Conservation (phyloP, 2,888 invertebrate species). For the Melieria omissa region DNA sequence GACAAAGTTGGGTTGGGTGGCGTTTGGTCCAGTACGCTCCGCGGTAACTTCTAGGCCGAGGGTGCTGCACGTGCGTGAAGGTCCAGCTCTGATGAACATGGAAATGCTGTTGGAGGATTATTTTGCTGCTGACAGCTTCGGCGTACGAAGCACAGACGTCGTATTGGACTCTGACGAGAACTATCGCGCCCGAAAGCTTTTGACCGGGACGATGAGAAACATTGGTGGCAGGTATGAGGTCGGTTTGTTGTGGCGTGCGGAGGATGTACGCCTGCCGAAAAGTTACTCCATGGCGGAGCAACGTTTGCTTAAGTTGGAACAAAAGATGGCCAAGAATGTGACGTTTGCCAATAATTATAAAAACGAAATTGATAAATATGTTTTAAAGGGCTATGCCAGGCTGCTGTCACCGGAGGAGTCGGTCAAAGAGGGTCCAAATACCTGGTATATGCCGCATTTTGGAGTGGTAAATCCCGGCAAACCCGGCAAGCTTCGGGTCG, state of each 20-base stretch:
- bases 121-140: conserved; percentile 14
- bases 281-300: conserved; percentile 12
- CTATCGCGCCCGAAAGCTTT: neutral
- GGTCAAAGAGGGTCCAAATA: neutral
- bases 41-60: neutral
- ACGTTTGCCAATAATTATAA: conserved; percentile 1
- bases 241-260: conserved; percentile 1
- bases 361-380: conserved; percentile 12
- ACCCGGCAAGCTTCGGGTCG: conserved; percentile 49
- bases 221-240: conserved; percentile 2
- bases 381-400: neutral
- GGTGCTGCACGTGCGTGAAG: neutral
- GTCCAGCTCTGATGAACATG: neutral
- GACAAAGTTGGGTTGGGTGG: conserved; percentile 15
- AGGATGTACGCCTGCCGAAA: conserved; percentile 11
- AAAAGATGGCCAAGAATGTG: conserved; percentile 2
- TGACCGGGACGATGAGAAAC: neutral
- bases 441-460: conserved; percentile 15
- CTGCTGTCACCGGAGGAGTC: conserved; percentile 1
- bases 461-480: conserved; percentile 42
- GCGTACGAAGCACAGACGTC: conserved; percentile 3
- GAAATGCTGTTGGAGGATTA: conserved; percentile 1
- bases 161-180: conserved; percentile 3
- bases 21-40: neutral
- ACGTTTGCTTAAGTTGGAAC: neutral